Conservation (phyloP, 2,888 invertebrate genomes). For the Piscicola geometra region DNA sequence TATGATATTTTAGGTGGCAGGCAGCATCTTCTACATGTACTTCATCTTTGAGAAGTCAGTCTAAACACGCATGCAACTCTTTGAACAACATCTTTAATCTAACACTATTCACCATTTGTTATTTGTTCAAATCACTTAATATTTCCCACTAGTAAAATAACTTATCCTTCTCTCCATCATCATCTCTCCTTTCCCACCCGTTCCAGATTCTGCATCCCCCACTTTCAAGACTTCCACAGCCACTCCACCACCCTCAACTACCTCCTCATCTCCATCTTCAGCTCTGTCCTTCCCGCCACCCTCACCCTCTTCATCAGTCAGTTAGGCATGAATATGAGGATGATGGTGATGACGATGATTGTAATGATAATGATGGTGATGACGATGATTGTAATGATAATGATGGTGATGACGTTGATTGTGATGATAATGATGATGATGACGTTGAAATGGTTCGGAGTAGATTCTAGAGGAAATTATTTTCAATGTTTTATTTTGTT, state of each 20-base stretch:
- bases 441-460: no score
- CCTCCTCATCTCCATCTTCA: conserved; percentile 63
- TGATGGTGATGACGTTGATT: background rate
- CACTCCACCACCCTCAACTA: conserved; percentile 53
- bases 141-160: no score
- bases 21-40: conserved; percentile 74
- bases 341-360: background rate
- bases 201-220: conserved; percentile 71
- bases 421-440: no score
- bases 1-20: conserved; percentile 58
- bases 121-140: no score
- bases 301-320: conserved; percentile 53
- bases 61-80: no score
- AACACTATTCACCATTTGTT: no score
- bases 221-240: conserved; percentile 59
- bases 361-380: background rate
- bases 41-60: conserved; percentile 27
- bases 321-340: background rate
- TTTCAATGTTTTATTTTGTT: no score
- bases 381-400: background rate
- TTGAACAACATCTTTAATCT: no score
- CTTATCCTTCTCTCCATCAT: no score
- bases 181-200: conserved; percentile 64
- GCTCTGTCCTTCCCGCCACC: conserved; percentile 70
- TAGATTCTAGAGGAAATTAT: no score